Percentiles rank a stretch among this genome's conserved stretches.
phyloP scores from a whole-genome alignment of 2,113 vertebrate genomes.

The Pseudorhombus dupliciocellatus region DNA sequence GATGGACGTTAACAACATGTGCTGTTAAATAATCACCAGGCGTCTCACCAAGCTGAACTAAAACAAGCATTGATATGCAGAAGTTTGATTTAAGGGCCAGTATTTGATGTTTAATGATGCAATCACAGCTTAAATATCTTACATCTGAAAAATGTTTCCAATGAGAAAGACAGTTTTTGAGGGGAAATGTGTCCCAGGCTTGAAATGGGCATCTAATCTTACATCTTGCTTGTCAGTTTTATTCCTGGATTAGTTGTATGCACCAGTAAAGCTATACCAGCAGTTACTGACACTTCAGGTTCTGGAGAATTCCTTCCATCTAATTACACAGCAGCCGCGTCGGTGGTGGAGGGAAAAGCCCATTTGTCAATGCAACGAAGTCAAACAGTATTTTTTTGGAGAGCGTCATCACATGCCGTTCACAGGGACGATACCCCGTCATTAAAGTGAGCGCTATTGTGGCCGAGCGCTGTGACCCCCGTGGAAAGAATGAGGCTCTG shows the following conservation, averaged over 20 bases:
- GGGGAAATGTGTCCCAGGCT: conserved; percentile 9
- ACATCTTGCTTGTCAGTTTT: conserved; percentile 17
- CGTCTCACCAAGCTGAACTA: neutral
- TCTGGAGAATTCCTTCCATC: conserved; percentile 41
- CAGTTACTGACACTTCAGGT: conserved; percentile 34
- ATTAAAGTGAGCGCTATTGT: conserved; percentile 60
- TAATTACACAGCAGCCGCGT: conserved; percentile 46
- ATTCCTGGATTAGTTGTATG: conserved; percentile 20
- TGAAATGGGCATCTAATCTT: conserved; percentile 17
- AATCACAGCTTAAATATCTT: neutral
- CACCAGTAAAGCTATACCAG: conserved; percentile 33
- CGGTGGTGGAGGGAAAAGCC: conserved; percentile 42
- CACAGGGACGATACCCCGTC: conserved; percentile 24
- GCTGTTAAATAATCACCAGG: neutral
- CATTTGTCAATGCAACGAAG: conserved; percentile 15
- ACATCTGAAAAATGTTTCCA: conserved; percentile 23
- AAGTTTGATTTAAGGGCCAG: neutral
- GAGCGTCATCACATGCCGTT: conserved; percentile 36
- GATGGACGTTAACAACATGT: neutral
- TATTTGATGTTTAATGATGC: neutral
- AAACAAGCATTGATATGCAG: neutral
- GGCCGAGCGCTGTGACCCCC: conserved; percentile 36
- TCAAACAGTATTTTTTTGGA: conserved; percentile 42
- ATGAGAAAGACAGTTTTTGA: conserved; percentile 24
- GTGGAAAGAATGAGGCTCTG: conserved; percentile 63